Evolutionary conservation across 2,113 vertebrate genomes (phyloP).

Genomic region (Nesospiza acunhae): DNA sequence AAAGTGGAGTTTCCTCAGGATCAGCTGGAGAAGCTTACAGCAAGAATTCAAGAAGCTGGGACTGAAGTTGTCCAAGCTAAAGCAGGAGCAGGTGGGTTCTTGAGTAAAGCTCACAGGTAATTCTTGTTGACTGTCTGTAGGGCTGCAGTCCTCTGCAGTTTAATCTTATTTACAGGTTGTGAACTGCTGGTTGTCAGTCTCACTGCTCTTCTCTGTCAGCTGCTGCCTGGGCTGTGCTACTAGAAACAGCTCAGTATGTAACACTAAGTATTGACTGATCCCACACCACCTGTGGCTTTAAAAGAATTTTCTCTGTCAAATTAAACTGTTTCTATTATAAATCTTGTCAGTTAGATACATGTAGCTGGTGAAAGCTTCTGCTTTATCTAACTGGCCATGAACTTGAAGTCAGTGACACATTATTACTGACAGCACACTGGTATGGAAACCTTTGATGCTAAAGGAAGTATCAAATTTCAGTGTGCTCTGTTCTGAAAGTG

Average conservation of each 20-base stretch:
- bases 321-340: not conserved
- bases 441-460: not conserved
- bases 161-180: not conserved
- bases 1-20: constrained; percentile 95
- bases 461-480: not conserved
- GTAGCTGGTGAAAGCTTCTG: not conserved
- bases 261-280: not conserved
- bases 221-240: not conserved
- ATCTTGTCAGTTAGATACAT: not conserved
- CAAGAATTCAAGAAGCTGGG: constrained; percentile 94
- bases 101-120: not conserved
- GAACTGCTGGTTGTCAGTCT: not conserved
- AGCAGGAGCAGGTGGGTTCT: constrained; percentile 85
- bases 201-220: not conserved
- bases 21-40: constrained; percentile 82
- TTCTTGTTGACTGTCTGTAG: not conserved
- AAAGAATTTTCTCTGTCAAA: not conserved
- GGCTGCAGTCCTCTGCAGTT: not conserved
- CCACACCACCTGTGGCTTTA: not conserved
- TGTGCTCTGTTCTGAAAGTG: not conserved
- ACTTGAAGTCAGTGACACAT: not conserved
- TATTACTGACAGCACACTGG: not conserved
- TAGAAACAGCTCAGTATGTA: not conserved
- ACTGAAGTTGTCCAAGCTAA: constrained; percentile 98
- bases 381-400: not conserved